Evolutionary conservation across 2,113 vertebrate species (phyloP).

Genomic region (Neotoma lepida): DNA sequence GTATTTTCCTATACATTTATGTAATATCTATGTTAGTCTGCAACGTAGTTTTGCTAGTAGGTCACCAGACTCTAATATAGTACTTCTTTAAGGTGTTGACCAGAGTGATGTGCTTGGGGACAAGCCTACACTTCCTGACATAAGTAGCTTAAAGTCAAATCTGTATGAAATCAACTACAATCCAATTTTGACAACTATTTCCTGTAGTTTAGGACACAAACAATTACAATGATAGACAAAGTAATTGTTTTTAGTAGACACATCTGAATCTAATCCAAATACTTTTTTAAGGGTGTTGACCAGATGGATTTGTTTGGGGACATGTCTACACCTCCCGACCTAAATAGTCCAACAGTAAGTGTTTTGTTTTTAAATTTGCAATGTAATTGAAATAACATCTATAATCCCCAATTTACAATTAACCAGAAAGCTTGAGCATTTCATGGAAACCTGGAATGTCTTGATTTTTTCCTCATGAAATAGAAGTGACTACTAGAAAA

Average conservation of each 20-base stretch:
- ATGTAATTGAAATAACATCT: conserved; percentile 71
- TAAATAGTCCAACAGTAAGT: conserved; percentile 93
- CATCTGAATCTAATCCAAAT: conserved; percentile 80
- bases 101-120: conserved; percentile 92
- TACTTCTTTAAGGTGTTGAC: conserved; percentile 86
- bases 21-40: conserved; percentile 24
- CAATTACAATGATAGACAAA: conserved; percentile 63
- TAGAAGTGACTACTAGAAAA: conserved; percentile 21
- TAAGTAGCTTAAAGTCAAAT: conserved; percentile 89
- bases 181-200: conserved; percentile 41
- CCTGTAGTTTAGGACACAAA: conserved; percentile 53
- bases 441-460: conserved; percentile 53
- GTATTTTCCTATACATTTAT: conserved; percentile 17
- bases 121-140: conserved; percentile 93
- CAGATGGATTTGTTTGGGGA: conserved; percentile 96
- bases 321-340: conserved; percentile 97
- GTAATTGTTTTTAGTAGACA: conserved; percentile 64
- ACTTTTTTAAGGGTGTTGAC: conserved; percentile 89
- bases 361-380: conserved; percentile 79
- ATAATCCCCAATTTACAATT: conserved; percentile 64
- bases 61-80: conserved; percentile 50
- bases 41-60: conserved; percentile 36
- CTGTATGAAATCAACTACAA: conserved; percentile 55
- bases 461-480: conserved; percentile 55
- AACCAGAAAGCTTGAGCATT: conserved; percentile 47